Conservation (phyloP, 2,797 vertebrate genomes). For the Sciurus carolinensis region DNA sequence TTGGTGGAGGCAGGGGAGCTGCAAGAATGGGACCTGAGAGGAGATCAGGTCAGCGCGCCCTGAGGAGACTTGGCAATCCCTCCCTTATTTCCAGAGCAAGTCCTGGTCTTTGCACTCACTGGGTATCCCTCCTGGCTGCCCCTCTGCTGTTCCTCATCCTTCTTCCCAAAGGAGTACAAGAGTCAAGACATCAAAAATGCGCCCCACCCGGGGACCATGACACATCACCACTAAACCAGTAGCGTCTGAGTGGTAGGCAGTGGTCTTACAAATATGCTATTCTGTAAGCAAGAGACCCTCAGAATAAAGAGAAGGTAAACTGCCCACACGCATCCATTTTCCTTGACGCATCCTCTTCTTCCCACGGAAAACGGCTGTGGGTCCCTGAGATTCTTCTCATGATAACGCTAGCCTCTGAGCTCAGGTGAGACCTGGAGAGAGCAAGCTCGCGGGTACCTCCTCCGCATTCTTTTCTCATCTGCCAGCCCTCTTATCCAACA, state of each 20-base stretch:
- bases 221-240: background rate
- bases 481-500: background rate
- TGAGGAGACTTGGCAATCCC: background rate
- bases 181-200: background rate
- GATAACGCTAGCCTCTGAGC: background rate
- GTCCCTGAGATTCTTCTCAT: background rate
- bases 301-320: background rate
- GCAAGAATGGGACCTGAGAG: background rate
- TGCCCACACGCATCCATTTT: background rate
- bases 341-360: background rate
- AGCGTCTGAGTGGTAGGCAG: background rate
- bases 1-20: background rate
- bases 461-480: background rate
- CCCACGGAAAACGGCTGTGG: background rate
- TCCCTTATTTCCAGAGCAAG: background rate
- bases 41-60: background rate
- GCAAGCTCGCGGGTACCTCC: background rate
- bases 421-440: constrained; percentile 55
- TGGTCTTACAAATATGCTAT: background rate
- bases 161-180: background rate
- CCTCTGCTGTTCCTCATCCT: background rate
- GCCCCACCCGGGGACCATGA: background rate
- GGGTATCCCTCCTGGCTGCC: background rate
- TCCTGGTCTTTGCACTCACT: background rate
- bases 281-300: background rate